Conservation (phyloP, 1,140 invertebrate genomes). For the Druon quercuslanigerum region DNA sequence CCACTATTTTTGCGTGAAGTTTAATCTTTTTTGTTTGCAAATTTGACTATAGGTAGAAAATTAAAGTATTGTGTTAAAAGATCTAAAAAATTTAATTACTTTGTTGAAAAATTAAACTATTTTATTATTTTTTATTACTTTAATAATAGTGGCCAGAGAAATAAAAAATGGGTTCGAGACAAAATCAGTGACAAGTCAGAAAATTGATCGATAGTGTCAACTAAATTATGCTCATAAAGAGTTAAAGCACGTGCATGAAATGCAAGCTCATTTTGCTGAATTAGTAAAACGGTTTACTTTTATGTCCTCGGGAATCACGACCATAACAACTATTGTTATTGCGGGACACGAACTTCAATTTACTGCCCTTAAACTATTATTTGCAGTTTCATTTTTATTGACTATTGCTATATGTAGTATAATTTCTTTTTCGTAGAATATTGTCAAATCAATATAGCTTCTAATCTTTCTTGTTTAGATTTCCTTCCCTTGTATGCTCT, state of each 20-base stretch:
- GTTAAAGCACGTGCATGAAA: neutral
- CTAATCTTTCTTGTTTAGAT: no score
- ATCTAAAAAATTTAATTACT: no score
- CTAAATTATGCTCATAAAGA: constrained; percentile 7
- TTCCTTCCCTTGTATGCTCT: no score
- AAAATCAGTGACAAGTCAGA: neutral
- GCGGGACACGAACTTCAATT: neutral
- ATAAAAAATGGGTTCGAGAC: neutral
- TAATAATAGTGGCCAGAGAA: neutral
- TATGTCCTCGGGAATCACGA: neutral
- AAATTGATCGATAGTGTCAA: constrained; percentile 19
- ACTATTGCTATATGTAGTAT: no score
- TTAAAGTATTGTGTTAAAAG: no score
- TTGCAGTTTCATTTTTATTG: neutral
- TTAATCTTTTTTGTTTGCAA: no score
- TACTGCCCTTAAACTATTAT: neutral
- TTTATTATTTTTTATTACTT: no score
- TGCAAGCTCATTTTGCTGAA: constrained; percentile 12
- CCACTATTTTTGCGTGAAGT: no score
- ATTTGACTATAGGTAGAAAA: no score
- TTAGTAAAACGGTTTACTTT: constrained; percentile 6
- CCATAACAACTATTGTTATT: neutral
- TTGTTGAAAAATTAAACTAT: no score
- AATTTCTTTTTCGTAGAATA: no score
- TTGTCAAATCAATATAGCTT: no score